Evolutionary conservation across 2,888 invertebrate species (phyloP).

Genomic region (Dryococelus australis): DNA sequence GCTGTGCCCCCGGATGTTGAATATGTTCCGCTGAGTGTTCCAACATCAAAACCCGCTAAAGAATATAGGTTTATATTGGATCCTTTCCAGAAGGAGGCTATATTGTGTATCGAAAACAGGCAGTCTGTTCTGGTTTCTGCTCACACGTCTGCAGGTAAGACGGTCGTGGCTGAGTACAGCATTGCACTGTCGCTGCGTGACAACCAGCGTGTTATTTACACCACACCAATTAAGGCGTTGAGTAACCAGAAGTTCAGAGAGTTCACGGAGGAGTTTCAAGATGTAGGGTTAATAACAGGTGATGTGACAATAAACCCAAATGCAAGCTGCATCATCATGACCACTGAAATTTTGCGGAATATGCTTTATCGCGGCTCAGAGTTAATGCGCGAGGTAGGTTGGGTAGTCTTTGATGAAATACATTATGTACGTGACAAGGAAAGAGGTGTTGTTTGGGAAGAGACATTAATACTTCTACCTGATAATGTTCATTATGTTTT

Average conservation of each 20-base stretch:
- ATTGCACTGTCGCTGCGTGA: constrained; percentile 92
- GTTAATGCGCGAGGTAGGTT: constrained; percentile 98
- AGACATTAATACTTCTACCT: constrained; percentile 95
- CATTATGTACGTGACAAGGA: constrained; percentile 99
- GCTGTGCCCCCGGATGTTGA: constrained; percentile 89
- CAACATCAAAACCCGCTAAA: constrained; percentile 78
- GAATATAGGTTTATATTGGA: constrained; percentile 94
- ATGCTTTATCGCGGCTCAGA: constrained; percentile 99
- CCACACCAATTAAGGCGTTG: constrained; percentile 98
- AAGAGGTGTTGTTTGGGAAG: constrained; percentile 99
- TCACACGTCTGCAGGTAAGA: constrained; percentile 99
- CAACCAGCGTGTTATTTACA: constrained; percentile 98
- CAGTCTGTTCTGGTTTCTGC: constrained; percentile 99
- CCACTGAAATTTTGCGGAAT: constrained; percentile 99
- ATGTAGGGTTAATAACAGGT: constrained; percentile 98
- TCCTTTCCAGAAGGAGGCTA: constrained; percentile 97
- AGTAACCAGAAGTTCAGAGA: constrained; percentile 99
- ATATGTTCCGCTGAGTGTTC: constrained; percentile 69
- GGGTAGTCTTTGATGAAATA: constrained; percentile 99
- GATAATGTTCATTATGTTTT: constrained; percentile 99
- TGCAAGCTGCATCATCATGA: constrained; percentile 99
- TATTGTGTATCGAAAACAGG: constrained; percentile 95
- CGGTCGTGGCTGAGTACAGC: constrained; percentile 96
- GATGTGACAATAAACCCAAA: constrained; percentile 99
- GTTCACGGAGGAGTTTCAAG: constrained; percentile 95